phyloP scores from a whole-genome alignment of 2,797 vertebrate species.

The Coregonus sp. region DNA sequence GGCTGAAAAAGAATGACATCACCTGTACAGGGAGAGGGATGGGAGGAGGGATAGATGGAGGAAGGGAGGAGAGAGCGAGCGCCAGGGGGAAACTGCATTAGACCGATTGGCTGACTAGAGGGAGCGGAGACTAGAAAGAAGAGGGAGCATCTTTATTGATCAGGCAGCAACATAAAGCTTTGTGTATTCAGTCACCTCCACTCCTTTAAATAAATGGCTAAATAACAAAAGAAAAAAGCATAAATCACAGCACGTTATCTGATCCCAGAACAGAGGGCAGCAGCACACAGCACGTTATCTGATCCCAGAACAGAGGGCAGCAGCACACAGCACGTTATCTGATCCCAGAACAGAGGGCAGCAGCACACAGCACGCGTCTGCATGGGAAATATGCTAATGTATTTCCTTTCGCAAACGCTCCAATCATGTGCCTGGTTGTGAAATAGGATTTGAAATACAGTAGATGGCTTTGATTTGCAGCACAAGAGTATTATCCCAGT shows the following conservation, averaged over 20 bases:
- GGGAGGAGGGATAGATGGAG: slow-evolving; percentile 41
- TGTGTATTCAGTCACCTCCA: slow-evolving; percentile 52
- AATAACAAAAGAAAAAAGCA: slow-evolving; percentile 44
- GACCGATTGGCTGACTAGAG: slow-evolving; percentile 89
- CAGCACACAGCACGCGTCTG: neutral
- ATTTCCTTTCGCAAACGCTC: neutral
- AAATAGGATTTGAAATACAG: neutral
- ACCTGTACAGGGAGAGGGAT: slow-evolving; percentile 80
- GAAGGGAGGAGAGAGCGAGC: slow-evolving; percentile 49
- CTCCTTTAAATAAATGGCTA: slow-evolving; percentile 41
- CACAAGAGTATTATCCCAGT: neutral
- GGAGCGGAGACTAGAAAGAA: slow-evolving; percentile 34
- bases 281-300: neutral
- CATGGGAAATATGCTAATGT: neutral
- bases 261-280: too few relatives aligned
- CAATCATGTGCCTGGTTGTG: neutral
- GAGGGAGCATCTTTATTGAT: slow-evolving; percentile 80
- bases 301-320: too few relatives aligned
- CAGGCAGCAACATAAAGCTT: slow-evolving; percentile 64
- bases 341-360: too few relatives aligned
- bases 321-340: neutral
- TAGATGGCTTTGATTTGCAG: slow-evolving; percentile 22
- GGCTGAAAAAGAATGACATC: slow-evolving; percentile 87
- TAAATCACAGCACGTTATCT: slow-evolving; percentile 44
- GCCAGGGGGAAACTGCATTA: slow-evolving; percentile 88